Percentiles rank a stretch among this genome's conserved stretches.
phyloP scores from a whole-genome alignment of 2,888 invertebrate genomes.

The Leptinotarsa haldemani region DNA sequence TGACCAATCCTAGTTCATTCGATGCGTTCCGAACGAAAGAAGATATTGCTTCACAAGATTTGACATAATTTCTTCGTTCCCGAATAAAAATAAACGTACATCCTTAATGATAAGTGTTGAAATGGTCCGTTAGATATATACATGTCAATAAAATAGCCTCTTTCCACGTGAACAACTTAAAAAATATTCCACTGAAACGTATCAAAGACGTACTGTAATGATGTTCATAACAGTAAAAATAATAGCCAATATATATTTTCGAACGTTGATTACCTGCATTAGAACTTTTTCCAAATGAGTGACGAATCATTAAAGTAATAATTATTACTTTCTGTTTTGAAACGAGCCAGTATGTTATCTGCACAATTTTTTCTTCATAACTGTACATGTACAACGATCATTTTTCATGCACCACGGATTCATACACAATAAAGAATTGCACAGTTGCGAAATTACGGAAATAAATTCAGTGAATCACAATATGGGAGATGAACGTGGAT shows the following conservation, averaged over 20 bases:
- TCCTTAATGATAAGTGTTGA: neutral
- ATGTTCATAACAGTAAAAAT: conserved; percentile 7
- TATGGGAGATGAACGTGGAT: conserved; percentile 27
- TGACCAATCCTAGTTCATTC: too few species aligned
- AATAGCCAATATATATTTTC: conserved; percentile 13
- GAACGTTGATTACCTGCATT: conserved; percentile 24
- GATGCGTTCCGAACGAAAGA: too few species aligned
- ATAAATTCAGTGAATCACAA: conserved; percentile 25
- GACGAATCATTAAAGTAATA: conserved; percentile 19
- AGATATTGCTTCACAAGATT: too few species aligned
- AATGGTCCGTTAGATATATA: neutral
- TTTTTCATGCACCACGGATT: conserved; percentile 21
- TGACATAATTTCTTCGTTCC: neutral
- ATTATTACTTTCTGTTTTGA: conserved; percentile 26
- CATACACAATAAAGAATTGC: conserved; percentile 23
- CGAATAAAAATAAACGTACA: neutral
- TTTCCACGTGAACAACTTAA: neutral
- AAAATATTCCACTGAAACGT: neutral
- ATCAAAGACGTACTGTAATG: conserved; percentile 2
- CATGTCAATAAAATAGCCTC: neutral
- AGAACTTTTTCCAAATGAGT: conserved; percentile 28
- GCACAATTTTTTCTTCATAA: conserved; percentile 18
- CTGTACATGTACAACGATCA: conserved; percentile 10
- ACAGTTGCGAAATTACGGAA: conserved; percentile 29
- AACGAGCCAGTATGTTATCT: conserved; percentile 20